Percentiles rank a stretch among this genome's conserved stretches.
phyloP scores from a whole-genome alignment of 2,113 vertebrate genomes.

The Picathartes gymnocephalus region DNA sequence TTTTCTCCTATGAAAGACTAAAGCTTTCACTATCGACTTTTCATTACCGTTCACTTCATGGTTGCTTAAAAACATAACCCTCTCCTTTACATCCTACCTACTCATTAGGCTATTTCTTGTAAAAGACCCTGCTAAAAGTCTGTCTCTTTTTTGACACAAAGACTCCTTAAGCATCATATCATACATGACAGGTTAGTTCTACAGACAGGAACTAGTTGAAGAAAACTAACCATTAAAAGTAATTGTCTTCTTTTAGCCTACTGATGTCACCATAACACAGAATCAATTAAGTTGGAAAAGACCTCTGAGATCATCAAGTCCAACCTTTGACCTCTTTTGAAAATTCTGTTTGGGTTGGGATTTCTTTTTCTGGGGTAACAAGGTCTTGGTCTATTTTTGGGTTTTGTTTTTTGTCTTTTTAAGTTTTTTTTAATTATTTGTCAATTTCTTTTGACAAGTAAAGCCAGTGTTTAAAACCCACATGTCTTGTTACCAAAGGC shows the following conservation, averaged over 20 bases:
- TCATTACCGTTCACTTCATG: background rate
- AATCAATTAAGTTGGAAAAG: background rate
- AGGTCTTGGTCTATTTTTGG: accelerated
- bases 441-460: background rate
- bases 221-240: background rate
- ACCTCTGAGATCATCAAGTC: background rate
- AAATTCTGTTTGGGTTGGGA: background rate
- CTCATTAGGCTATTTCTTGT: background rate
- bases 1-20: background rate
- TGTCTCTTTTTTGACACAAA: background rate
- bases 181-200: background rate
- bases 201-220: background rate
- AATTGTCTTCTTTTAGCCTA: background rate
- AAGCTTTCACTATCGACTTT: background rate
- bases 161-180: background rate
- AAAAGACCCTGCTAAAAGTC: background rate
- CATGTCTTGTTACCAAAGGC: background rate
- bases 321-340: background rate
- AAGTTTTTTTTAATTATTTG: background rate
- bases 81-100: no score
- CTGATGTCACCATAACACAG: background rate
- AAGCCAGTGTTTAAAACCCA: background rate
- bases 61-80: background rate
- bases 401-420: background rate
- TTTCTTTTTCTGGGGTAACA: background rate